Evolutionary conservation across 1,140 invertebrate species (phyloP), one percentile per base, ranked within the genome.

Genomic region (Hestina assimilis): DNA sequence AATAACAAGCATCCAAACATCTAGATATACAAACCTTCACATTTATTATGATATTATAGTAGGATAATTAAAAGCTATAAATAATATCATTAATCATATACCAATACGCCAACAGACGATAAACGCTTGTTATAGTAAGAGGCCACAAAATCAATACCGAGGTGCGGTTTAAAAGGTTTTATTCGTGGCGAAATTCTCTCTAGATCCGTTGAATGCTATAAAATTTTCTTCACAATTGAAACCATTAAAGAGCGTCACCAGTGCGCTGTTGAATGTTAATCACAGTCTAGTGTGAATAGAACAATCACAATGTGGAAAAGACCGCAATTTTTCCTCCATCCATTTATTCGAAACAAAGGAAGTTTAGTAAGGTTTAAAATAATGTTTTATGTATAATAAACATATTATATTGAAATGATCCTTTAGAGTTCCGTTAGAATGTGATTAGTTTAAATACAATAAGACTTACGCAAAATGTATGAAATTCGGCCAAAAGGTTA

Each of bases 221-320:
- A 84, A 84, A 84, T 82, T 55, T 82, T 84, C 81, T 79, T 75
- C 75, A 84, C 79, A 82, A 82, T 84, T 79, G 81, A 80, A 77
- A 72, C 77, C 79, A 84, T 84, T 84, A 79, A 75, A 79, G 72
- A 75, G 45, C 54, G 46, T 57, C 54, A 47, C 54, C 24, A 47
- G 53, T 31, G 69, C 70, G 63, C 63, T 42, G 69, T 51, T 75
- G 77, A 82, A 84, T 82, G 72, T 80, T 84, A 84, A 84, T 84
- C 77, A 75, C 64, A 57, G 38, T 57, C 68, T 80, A 67, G 74
- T 79, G 69, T 82, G 79, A 79, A 78, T 79, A 69, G 73, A 76
- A 82, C 74, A 77, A 77, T 80, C 69, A 42, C 54, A 48, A 47
- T 48, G 54, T 57, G 45, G 54, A 48, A 57, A 57, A 48, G 31